Percentiles rank a stretch among this genome's conserved stretches.
Conservation (phyloP, 2,113 vertebrate genomes). For the Leucoraja erinaceus region DNA sequence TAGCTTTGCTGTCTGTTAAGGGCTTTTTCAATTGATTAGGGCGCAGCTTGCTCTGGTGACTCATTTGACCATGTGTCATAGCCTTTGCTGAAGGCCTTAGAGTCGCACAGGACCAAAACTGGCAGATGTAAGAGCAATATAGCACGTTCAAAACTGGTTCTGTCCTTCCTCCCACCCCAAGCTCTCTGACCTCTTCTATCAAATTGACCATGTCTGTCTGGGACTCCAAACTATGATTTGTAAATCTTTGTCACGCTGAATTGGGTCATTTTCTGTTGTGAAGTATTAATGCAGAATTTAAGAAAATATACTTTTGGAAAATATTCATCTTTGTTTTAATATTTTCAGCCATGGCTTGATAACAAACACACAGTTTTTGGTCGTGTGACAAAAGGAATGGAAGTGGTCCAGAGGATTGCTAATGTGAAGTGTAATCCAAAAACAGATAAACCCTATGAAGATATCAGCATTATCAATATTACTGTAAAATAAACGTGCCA, state of each 20-base stretch:
- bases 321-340: slow-evolving; percentile 28
- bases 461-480: slow-evolving; percentile 97
- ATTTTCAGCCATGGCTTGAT: slow-evolving; percentile 86
- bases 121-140: too few species aligned
- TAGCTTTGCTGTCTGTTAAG: too few species aligned
- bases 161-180: too few species aligned
- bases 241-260: not conserved
- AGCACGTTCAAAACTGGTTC: too few species aligned
- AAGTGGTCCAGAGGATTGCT: slow-evolving; percentile 94
- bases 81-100: too few species aligned
- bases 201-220: not conserved
- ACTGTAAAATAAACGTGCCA: slow-evolving; percentile 73
- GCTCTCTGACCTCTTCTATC: too few species aligned
- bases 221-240: not conserved
- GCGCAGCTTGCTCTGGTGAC: too few species aligned
- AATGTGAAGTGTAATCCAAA: slow-evolving; percentile 95
- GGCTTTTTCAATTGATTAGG: too few species aligned
- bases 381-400: slow-evolving; percentile 91
- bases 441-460: slow-evolving; percentile 95
- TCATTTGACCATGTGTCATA: too few species aligned
- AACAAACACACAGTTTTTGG: slow-evolving; percentile 98
- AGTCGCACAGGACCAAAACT: too few species aligned
- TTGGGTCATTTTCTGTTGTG: not conserved
- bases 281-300: not conserved
- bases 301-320: not conserved